These are phyloP conservation scores for Umimayanthus kanabou DNA, from an alignment of 92 coral and sea anemone genomes.

Conservation along the genomic window DNA sequence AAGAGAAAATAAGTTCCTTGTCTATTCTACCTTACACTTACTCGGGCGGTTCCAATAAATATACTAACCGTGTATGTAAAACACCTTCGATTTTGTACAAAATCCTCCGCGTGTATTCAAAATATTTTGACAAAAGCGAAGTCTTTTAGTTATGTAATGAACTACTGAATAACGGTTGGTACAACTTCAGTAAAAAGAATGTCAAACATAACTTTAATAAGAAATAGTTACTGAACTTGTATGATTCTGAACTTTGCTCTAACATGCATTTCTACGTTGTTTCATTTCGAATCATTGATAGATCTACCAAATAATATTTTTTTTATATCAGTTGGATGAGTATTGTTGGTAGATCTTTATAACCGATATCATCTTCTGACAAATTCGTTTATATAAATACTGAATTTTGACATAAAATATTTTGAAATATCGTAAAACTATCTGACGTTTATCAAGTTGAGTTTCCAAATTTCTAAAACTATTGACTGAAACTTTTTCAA, in stretches of 20 bases:
- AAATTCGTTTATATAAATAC: not conserved
- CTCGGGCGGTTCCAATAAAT: not conserved
- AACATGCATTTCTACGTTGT: not conserved
- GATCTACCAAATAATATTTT: too few relatives aligned
- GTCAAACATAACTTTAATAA: not conserved
- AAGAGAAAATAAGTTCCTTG: not conserved
- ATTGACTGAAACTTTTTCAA: not conserved
- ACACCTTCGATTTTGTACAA: conserved; percentile 6
- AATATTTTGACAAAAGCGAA: not conserved
- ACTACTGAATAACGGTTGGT: not conserved
- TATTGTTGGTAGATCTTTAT: not conserved
- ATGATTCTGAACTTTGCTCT: not conserved
- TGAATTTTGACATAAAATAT: too few relatives aligned
- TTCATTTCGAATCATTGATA: too few relatives aligned
- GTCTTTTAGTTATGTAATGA: not conserved
- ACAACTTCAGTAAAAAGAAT: not conserved
- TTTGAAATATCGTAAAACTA: not conserved
- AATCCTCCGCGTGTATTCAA: not conserved
- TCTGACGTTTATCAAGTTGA: not conserved
- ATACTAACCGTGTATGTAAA: not conserved
- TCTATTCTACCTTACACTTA: not conserved
- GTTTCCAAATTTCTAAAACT: not conserved
- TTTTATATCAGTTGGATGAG: not conserved
- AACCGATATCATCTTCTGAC: not conserved
- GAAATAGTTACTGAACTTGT: not conserved